Evolutionary conservation across 2,797 vertebrate species (phyloP), one percentile per base, ranked within the genome.

Genomic region (Poecilia picta): DNA sequence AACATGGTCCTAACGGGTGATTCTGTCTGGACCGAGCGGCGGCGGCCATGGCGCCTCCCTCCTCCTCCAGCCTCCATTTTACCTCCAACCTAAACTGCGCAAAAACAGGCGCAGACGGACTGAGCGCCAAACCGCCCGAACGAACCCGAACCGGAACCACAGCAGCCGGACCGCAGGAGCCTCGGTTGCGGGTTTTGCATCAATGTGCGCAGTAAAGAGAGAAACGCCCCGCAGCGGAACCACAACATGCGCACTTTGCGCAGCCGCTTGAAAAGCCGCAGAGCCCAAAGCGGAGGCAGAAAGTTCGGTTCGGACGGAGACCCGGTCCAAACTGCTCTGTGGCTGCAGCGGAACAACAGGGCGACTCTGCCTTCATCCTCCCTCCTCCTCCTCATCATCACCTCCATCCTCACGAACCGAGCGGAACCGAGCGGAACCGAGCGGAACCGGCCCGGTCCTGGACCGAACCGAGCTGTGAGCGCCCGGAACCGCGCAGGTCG

Each of bases 51-150:
- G 85, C 81, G 80, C 51, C 84, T 4, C 71, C 88, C 28, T 87
- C 87, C 72, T 84, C 90, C 82, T 81, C 83, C 81, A 86, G 88
- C 90, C 91, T 92, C 92, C 92, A 92, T 93, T 88, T 92, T 93
- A 87, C 78, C 85, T 66, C 83, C 72, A 76, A 73, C 77, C 70
- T 4, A 41, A 33, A 5, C 79, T 1, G 1, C 15, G 28, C n/a
- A 33, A 53, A 80, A 78, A 57, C 11, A 31, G 20, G n/a, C n/a
- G n/a, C 4, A 3, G 13, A 12, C 49, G 36, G 41, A 59, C 20
- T 16, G 10, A 39, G 51, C 12, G 2, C 36, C 18, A 2, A 28
- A 15, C 11, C 20, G 28, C 5, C 25, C 0, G 0, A 5, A 64
- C 1, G 66, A 33, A 2, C 1, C 31, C 0, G 0, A 43, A 0